These are phyloP conservation scores for Silurus glanis DNA, from an alignment of 2,113 vertebrate genomes.

Conservation along the genomic window DNA sequence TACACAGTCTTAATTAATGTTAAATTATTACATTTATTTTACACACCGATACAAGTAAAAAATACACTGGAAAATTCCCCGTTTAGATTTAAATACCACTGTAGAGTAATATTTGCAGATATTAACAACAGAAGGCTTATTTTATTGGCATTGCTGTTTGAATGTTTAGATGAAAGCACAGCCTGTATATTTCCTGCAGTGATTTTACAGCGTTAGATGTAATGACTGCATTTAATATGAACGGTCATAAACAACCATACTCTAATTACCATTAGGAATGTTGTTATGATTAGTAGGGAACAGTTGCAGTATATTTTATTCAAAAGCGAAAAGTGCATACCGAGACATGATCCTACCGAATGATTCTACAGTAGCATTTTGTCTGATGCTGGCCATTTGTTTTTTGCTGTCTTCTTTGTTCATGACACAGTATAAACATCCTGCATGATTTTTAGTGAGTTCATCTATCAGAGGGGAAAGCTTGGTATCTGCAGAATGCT, in stretches of 20 bases:
- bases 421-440: constrained; percentile 1
- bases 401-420: constrained; percentile 11
- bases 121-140: background rate
- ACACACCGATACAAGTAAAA: background rate
- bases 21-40: background rate
- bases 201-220: too few species aligned
- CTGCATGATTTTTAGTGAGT: constrained; percentile 21
- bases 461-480: constrained; percentile 47
- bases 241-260: background rate
- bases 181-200: too few species aligned
- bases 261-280: background rate
- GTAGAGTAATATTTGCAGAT: background rate
- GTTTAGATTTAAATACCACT: background rate
- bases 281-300: background rate
- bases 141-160: background rate
- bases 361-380: background rate
- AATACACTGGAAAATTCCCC: background rate
- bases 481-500: constrained; percentile 58
- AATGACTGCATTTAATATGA: background rate
- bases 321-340: background rate
- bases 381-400: background rate
- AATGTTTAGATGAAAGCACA: background rate
- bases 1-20: background rate
- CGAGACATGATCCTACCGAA: background rate
- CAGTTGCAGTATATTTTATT: background rate